These are phyloP conservation scores for Gorsachius magnificus DNA, from an alignment of 2,797 vertebrate species.

Conservation along the genomic window DNA sequence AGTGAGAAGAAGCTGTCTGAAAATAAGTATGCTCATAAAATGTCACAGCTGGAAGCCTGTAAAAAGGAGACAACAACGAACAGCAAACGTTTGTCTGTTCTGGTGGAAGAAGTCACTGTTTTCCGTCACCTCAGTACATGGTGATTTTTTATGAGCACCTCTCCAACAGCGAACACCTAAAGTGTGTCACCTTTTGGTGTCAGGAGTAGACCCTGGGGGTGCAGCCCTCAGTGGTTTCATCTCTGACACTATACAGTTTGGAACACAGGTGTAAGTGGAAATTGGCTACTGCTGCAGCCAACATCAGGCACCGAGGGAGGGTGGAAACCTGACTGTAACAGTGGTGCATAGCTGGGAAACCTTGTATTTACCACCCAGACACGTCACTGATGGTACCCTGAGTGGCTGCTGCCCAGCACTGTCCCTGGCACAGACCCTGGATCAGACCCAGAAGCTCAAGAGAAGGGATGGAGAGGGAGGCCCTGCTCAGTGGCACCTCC, in stretches of 20 bases:
- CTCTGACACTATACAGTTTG: background rate
- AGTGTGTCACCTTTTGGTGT: background rate
- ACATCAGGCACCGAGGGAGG: accelerated
- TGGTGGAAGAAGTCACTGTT: background rate
- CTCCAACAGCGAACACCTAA: background rate
- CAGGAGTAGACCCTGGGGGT: background rate
- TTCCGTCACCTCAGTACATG: background rate
- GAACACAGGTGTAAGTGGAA: background rate
- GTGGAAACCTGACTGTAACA: background rate
- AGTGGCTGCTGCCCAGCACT: background rate
- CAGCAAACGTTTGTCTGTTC: background rate
- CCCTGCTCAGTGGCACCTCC: background rate
- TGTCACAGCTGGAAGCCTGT: background rate
- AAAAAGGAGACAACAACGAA: background rate
- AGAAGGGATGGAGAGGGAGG: background rate
- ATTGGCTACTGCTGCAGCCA: background rate
- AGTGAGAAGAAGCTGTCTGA: background rate
- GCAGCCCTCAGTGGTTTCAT: background rate
- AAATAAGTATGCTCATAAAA: background rate
- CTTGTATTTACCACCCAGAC: background rate
- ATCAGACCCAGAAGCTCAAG: background rate
- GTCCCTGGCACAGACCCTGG: background rate
- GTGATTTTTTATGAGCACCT: background rate
- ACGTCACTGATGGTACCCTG: background rate
- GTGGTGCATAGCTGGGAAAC: background rate